These are phyloP conservation scores for Eugnorisma glareosa DNA, from an alignment of 2,888 invertebrate species.

Conservation along the genomic window DNA sequence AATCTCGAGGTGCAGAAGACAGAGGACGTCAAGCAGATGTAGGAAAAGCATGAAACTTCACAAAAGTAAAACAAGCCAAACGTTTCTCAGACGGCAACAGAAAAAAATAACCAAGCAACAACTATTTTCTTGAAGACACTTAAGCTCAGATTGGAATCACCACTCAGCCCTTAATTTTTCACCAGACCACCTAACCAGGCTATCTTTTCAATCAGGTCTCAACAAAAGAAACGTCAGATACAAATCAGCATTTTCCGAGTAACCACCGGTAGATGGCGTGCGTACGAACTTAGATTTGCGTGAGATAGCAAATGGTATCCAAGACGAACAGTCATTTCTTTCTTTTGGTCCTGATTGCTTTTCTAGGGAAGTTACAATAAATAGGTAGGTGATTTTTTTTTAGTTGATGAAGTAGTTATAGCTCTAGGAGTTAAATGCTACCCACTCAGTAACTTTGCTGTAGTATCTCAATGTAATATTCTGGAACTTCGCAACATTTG, in stretches of 20 bases:
- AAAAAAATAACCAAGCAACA: neutral
- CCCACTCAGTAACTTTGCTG: neutral
- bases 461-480: neutral
- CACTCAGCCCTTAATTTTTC: conserved; percentile 56
- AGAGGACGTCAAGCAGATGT: neutral
- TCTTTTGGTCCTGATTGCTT: conserved; percentile 50
- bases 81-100: neutral
- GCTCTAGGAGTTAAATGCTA: neutral
- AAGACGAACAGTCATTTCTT: conserved; percentile 69
- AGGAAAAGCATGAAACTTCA: neutral
- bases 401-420: conserved; percentile 18
- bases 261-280: conserved; percentile 71
- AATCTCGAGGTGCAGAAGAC: neutral
- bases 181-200: conserved; percentile 45
- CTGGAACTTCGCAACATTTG: no score
- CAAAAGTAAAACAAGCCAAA: neutral
- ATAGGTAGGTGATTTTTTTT: conserved; percentile 23
- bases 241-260: conserved; percentile 69
- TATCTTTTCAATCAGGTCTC: conserved; percentile 58
- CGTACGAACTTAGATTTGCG: conserved; percentile 70
- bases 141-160: conserved; percentile 38
- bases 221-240: conserved; percentile 74
- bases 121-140: conserved; percentile 13
- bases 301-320: conserved; percentile 71
- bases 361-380: conserved; percentile 34